Conservation (phyloP, 2,888 invertebrate species). For the Oegoconia quadripuncta region DNA sequence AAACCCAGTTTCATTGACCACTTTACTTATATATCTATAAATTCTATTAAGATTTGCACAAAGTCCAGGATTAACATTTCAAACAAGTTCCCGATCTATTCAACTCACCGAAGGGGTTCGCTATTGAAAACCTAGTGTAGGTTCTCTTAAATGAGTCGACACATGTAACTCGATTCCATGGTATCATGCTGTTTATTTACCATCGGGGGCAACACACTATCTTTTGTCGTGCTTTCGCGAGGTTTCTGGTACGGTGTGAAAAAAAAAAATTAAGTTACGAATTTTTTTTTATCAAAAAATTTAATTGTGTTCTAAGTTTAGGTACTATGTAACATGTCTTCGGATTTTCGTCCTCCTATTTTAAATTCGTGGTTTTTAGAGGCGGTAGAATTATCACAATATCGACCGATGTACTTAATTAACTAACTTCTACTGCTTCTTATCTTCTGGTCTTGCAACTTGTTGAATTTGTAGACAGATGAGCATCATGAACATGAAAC, state of each 20-base stretch:
- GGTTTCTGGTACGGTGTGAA: conserved; percentile 34
- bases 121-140: conserved; percentile 12
- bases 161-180: conserved; percentile 54
- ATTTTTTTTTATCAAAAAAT: neutral
- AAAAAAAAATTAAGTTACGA: conserved; percentile 12
- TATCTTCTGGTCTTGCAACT: no score
- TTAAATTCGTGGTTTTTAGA: no score
- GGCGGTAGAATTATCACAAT: no score
- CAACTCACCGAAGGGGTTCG: conserved; percentile 9
- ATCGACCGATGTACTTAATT: no score
- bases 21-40: no score
- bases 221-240: conserved; percentile 49
- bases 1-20: no score
- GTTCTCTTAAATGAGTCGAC: conserved; percentile 37
- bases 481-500: no score
- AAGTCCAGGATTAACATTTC: conserved; percentile 10
- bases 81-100: conserved; percentile 7
- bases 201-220: conserved; percentile 42
- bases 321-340: no score
- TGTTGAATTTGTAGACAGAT: no score
- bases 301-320: neutral
- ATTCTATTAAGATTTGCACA: no score
- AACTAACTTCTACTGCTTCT: no score
- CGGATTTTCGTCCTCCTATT: no score
- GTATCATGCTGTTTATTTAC: conserved; percentile 57